Base-by-base conservation (phyloP, 2,797 vertebrate genomes). In the Gymnodraco acuticeps region DNA sequence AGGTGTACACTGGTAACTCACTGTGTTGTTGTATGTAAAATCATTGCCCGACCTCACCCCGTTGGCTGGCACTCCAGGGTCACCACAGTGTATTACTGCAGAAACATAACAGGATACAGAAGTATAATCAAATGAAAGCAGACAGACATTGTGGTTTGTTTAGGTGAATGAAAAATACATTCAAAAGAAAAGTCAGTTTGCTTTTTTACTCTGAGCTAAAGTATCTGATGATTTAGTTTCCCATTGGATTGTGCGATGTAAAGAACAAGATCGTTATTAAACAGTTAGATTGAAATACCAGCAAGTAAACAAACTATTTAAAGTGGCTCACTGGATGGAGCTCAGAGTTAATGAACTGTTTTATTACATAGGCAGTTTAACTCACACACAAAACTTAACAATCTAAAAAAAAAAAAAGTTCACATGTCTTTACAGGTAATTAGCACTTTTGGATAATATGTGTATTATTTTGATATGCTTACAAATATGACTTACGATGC, bases 81-180 rank as follows among this genome's bases (percentile, higher is more conserved):
- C 98, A 0, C 97, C 98, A 20, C 98, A 99, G 92, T 97, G 96
- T 87, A 99, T 99, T 67, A 99, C 98, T 99, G 88, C 3, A 48
- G 8, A 16, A 45, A 31, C 17, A 42, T n/a, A 80, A 38, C 1
- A 9, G 17, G n/a, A 20, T 13, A 20, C 73, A 64, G 1, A 60
- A 11, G 33, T 8, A 20, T 59, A 27, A 42, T 8, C 0, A 58
- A 3, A n/a, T 43, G 17, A 46, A 56, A 16, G 33, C 33, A 38
- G 19, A 61, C 38, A 52, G 12, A 48, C 2, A 1, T 1, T 19
- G 31, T 4, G 31, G 38, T 20, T n/a, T 17, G 7, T 54, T 31
- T 48, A 12, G n/a, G 3, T 47, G 23, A 16, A 56, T 6, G 27
- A 41, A 47, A 23, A 27, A 54, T 14, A 51, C 52, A 17, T 52